Percentiles rank a stretch among this genome's conserved stretches.
Conservation (phyloP, 2,113 vertebrate species). For the Centropus bengalensis region DNA sequence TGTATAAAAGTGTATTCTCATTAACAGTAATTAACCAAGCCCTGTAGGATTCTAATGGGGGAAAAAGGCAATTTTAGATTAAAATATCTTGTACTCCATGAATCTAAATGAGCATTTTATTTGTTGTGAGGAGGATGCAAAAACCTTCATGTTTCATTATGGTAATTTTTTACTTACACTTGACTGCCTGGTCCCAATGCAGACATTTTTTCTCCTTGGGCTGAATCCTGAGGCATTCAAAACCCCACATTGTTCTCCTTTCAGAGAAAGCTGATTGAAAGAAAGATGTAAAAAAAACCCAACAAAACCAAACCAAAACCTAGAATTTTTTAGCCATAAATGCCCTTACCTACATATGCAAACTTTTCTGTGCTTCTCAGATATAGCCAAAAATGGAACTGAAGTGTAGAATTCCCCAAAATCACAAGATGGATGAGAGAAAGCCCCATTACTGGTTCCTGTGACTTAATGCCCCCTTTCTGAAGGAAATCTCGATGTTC, state of each 20-base stretch:
- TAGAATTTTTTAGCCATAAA: not conserved
- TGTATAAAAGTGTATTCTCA: slow-evolving; percentile 37
- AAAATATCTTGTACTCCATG: not conserved
- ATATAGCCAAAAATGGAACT: fast-evolving
- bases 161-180: not conserved
- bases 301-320: no score
- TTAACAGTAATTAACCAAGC: slow-evolving; percentile 66
- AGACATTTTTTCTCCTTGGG: not conserved
- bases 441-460: not conserved
- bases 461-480: not conserved
- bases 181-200: not conserved
- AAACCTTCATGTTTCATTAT: not conserved
- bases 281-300: not conserved
- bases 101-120: not conserved
- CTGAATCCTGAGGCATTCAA: not conserved
- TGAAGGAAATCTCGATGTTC: not conserved
- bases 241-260: not conserved
- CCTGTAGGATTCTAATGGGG: slow-evolving; percentile 29
- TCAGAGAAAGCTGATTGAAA: not conserved
- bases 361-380: not conserved
- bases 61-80: not conserved
- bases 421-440: not conserved
- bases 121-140: not conserved
- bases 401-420: not conserved
- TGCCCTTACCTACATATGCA: not conserved